Evolutionary conservation across 2,888 invertebrate genomes (phyloP), one percentile per base, ranked within the genome.

Genomic region (Desoria tigrina): DNA sequence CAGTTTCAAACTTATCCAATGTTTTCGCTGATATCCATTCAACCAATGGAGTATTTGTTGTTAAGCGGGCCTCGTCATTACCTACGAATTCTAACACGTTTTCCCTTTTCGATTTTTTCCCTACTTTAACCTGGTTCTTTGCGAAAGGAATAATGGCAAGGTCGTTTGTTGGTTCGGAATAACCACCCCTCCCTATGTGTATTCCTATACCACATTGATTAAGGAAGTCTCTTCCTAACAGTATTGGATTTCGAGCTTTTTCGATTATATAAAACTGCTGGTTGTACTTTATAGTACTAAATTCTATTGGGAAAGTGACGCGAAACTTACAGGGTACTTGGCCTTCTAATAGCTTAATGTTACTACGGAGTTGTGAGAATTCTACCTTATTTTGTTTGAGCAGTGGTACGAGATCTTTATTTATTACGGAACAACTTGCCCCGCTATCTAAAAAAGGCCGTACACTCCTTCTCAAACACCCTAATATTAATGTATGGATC

Each of bases 181-280:
- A 6, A 21, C 45, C 16, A 6, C 45, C 21, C 4, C 21, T 45
- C 45, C 16, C n/a, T 45, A 45, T 16, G 6, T 45, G 45, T 6
- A 45, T 45, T 4, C 45, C 45, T 18, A 45, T 45, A n/a, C 21
- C 45, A 18, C 18, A 45, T 16, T 21, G 6, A 45, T 6, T n/a
- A 45, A 45, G n/a, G 21, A 45, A 45, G 16, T 45, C 45, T 45
- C 45, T 45, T 16, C 45, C 45, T n/a, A 45, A n/a, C n/a, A 45
- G n/a, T 45, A 45, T 21, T 6, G 45, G n/a, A 6, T 21, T 21
- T 9, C 4, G 9, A 9, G 45, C n/a, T 6, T 21, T n/a, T 16
- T 16, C 9, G 6, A 45, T n/a, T 45, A 45, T 16, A 21, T 18
- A 21, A 16, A 45, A 9, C 4, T 45, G 7, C 4, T 45, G 45